These are phyloP conservation scores for Pollenia amentaria DNA, from an alignment of 2,888 invertebrate genomes.

Conservation along the genomic window DNA sequence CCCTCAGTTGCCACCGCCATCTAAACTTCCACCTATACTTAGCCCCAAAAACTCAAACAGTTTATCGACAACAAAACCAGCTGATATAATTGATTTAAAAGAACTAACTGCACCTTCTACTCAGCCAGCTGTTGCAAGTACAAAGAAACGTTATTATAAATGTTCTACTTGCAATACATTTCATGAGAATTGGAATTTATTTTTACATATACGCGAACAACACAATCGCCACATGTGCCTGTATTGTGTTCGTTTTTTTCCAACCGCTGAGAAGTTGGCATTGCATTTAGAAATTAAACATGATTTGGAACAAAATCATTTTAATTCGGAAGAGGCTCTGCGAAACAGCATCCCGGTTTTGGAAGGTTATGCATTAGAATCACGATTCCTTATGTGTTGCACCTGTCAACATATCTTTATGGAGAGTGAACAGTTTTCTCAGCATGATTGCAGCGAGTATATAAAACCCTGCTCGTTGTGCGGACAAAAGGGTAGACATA, in stretches of 20 bases:
- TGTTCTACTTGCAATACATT: slow-evolving; percentile 93
- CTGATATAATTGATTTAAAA: neutral
- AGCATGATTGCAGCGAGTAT: slow-evolving; percentile 87
- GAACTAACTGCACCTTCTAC: slow-evolving; percentile 24
- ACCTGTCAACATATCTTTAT: slow-evolving; percentile 91
- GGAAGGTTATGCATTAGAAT: slow-evolving; percentile 82
- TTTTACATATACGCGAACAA: slow-evolving; percentile 92
- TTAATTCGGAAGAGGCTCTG: slow-evolving; percentile 89
- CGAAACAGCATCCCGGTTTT: slow-evolving; percentile 86
- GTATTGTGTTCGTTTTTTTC: slow-evolving; percentile 93
- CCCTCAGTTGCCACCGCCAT: slow-evolving; percentile 15
- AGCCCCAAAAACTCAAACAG: neutral
- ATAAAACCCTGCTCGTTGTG: slow-evolving; percentile 83
- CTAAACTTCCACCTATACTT: neutral
- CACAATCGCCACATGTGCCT: slow-evolving; percentile 93
- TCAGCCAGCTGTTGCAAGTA: slow-evolving; percentile 11
- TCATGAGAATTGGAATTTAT: slow-evolving; percentile 94
- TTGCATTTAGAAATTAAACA: slow-evolving; percentile 92
- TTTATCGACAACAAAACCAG: neutral
- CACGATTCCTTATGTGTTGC: slow-evolving; percentile 92
- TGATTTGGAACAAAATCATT: slow-evolving; percentile 89
- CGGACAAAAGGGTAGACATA: slow-evolving; percentile 83
- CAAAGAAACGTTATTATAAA: slow-evolving; percentile 88
- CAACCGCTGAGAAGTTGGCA: slow-evolving; percentile 91
- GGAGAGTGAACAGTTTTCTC: slow-evolving; percentile 90